Evolutionary conservation across 2,888 invertebrate species (phyloP).

Genomic region (Prosapia bicincta): DNA sequence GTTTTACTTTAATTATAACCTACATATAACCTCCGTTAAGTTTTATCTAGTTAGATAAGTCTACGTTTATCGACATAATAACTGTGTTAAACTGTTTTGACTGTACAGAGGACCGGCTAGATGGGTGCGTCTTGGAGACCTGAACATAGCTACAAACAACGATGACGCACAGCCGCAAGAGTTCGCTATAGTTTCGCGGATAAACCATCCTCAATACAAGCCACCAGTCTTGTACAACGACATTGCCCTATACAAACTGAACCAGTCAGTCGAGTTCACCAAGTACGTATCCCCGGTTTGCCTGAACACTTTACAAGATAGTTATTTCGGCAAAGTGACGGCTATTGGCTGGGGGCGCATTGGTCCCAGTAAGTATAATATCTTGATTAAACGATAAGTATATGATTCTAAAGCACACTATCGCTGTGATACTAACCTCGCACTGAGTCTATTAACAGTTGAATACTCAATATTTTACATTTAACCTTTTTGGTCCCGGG

Average conservation of each 20-base stretch:
- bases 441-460: too few species aligned
- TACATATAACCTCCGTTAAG: too few species aligned
- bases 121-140: constrained; percentile 11
- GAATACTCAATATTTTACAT: too few species aligned
- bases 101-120: constrained; percentile 17
- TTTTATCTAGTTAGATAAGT: too few species aligned
- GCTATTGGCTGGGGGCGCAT: constrained; percentile 44
- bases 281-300: constrained; percentile 42
- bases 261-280: constrained; percentile 39
- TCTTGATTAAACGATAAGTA: too few species aligned
- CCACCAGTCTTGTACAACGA: constrained; percentile 35
- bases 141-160: neutral
- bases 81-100: too few species aligned
- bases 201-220: constrained; percentile 18
- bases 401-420: too few species aligned
- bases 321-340: constrained; percentile 38
- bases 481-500: too few species aligned
- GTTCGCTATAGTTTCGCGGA: neutral
- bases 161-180: constrained; percentile 7
- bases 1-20: too few species aligned
- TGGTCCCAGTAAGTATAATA: constrained; percentile 25
- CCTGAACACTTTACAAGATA: constrained; percentile 38
- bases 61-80: too few species aligned
- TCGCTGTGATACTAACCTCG: too few species aligned
- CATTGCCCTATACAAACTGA: constrained; percentile 42